A percentile compares a stretch with the other conserved stretches of the same genome.
Conservation (phyloP, 2,113 vertebrate species). For the Phoxinus phoxinus region DNA sequence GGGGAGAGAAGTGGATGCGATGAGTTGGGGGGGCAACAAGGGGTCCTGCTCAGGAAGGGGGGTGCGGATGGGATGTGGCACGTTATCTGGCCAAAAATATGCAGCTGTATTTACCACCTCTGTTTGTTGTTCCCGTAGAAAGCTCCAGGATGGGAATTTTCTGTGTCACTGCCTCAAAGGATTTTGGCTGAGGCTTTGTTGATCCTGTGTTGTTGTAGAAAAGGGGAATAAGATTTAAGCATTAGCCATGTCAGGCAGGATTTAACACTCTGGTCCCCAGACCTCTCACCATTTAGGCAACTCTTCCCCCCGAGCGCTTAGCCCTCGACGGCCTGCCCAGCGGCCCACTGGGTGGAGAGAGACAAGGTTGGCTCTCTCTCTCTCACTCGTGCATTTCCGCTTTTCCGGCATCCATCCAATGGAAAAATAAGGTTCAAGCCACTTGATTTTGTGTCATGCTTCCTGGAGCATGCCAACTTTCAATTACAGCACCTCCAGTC, state of each 20-base stretch:
- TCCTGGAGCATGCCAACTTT: slow-evolving; percentile 79
- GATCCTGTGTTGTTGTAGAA: slow-evolving; percentile 83
- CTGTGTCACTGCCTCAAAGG: slow-evolving; percentile 93
- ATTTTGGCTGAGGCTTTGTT: slow-evolving; percentile 91
- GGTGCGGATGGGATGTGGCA: slow-evolving; percentile 72
- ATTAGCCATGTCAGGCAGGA: slow-evolving; percentile 78
- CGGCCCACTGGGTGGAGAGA: slow-evolving; percentile 17
- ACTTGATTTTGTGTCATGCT: slow-evolving; percentile 76
- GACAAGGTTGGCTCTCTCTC: slow-evolving; percentile 25
- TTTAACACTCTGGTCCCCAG: slow-evolving; percentile 77
- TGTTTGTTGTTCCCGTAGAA: slow-evolving; percentile 90
- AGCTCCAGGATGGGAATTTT: slow-evolving; percentile 89
- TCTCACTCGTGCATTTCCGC: slow-evolving; percentile 58
- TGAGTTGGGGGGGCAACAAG: slow-evolving; percentile 30
- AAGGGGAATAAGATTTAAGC: slow-evolving; percentile 72
- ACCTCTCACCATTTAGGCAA: slow-evolving; percentile 54
- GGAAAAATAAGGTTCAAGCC: slow-evolving; percentile 59
- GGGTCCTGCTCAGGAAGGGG: slow-evolving; percentile 66
- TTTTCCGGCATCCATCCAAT: slow-evolving; percentile 66
- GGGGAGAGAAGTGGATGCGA: slow-evolving; percentile 70
- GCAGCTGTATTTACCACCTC: slow-evolving; percentile 91
- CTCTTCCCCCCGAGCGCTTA: slow-evolving; percentile 45
- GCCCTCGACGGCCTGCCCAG: slow-evolving; percentile 52
- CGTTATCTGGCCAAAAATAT: slow-evolving; percentile 81
- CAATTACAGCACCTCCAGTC: slow-evolving; percentile 77